Conservation (phyloP, 2,113 vertebrate genomes). For the Megaleporinus macrocephalus region DNA sequence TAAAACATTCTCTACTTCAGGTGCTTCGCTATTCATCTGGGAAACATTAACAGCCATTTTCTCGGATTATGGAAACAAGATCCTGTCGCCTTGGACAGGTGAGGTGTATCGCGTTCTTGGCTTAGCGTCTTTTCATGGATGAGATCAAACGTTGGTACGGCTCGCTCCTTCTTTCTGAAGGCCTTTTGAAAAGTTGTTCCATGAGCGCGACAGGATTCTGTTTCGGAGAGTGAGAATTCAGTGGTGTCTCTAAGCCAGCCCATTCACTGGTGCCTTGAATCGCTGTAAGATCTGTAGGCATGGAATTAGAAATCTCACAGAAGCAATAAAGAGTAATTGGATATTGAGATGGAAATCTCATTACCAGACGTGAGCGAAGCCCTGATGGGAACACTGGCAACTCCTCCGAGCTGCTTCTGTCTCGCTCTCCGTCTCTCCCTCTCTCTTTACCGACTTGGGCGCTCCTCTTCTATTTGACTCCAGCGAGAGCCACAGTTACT, state of each 20-base stretch:
- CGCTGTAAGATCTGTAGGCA: slow-evolving; percentile 41
- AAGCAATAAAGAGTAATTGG: slow-evolving; percentile 64
- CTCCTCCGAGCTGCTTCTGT: slow-evolving; percentile 40
- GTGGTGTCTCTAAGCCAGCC: slow-evolving; percentile 16
- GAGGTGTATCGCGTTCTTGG: slow-evolving; percentile 30
- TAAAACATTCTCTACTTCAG: slow-evolving; percentile 18
- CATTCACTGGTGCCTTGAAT: slow-evolving; percentile 25
- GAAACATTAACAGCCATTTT: not conserved
- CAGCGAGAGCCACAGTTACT: slow-evolving; percentile 31
- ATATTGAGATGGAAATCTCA: slow-evolving; percentile 57
- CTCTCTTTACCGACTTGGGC: slow-evolving; percentile 41
- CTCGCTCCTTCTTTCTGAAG: not conserved
- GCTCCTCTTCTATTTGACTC: slow-evolving; percentile 54
- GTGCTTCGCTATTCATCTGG: not conserved
- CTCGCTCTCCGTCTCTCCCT: slow-evolving; percentile 4
- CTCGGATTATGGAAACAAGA: slow-evolving; percentile 4
- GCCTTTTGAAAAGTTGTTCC: slow-evolving; percentile 15
- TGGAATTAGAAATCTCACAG: slow-evolving; percentile 56
- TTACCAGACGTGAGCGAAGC: slow-evolving; percentile 44
- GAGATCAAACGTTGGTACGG: slow-evolving; percentile 21
- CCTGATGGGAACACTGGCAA: slow-evolving; percentile 51
- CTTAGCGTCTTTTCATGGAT: slow-evolving; percentile 33
- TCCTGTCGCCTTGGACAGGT: slow-evolving; percentile 22
- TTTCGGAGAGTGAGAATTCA: slow-evolving; percentile 24
- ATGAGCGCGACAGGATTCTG: slow-evolving; percentile 20